Base-by-base conservation (phyloP, 2,797 vertebrate species). In the Liasis olivaceus region DNA sequence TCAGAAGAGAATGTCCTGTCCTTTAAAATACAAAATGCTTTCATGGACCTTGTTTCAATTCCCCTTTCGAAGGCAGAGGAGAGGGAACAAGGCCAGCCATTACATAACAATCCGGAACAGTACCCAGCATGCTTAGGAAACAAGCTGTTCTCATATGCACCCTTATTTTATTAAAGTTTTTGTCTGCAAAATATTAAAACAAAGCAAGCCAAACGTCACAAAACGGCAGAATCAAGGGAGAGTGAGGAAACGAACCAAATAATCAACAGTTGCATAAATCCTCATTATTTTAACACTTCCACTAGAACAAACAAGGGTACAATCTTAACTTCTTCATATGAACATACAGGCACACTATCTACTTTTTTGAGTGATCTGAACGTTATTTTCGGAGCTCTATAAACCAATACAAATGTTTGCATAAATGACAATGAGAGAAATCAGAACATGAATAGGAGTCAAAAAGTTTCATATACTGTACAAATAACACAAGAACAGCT, bases 1-100 rank as follows among this genome's bases (percentile, higher is more conserved):
- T 91, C 91, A 95, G 88, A 93, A 93, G 95, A 93, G 95, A 95
- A 96, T 92, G 91, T 92, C 95, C 93, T 95, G 94, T 96, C 59
- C 94, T 97, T 95, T 95, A 95, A 94, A 95, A 96, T 87, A 60
- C 84, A 88, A 91, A 24, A 86, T 91, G 0, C 20, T 92, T 89
- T 92, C 85, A 20, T 0, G 0, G 28, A 60, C 93, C n/a, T 95
- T 26, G 11, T 93, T 95, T 86, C 89, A 97, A 90, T 93, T 95
- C 62, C 63, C 66, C 94, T 88, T 95, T 64, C 47, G 87, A 93
- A 94, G 87, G 90, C 77, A 26, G 89, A 85, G 91, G 91, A 92
- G 91, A 86, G 69, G 66, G 36, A 90, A 91, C 86, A 93, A 86
- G 4, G 91, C 36, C 62, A 92, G 59, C 66, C 54, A 64, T 94